Conservation (phyloP, 1,140 invertebrate genomes). For the Macrotrachela quadricornifera region DNA sequence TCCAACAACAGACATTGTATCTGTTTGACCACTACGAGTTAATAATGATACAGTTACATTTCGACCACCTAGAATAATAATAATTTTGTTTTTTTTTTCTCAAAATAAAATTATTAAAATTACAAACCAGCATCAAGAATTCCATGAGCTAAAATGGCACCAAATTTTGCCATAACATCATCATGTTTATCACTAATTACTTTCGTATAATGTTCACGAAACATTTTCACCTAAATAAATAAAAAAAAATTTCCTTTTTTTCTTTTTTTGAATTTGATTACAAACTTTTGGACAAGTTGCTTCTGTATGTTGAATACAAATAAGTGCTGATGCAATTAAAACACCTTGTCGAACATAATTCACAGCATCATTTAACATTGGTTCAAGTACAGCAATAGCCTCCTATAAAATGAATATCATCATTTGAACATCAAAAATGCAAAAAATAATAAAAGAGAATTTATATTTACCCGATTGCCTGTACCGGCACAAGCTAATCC, state of each 20-base stretch:
- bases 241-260: no score
- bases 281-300: constrained; percentile 58
- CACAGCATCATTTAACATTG: constrained; percentile 93
- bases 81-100: no score
- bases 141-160: constrained; percentile 88
- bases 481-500: constrained; percentile 95
- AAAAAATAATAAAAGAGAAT: no score
- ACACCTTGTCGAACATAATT: constrained; percentile 97
- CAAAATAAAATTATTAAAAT: no score
- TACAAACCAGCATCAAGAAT: constrained; percentile 48
- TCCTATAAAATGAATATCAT: constrained; percentile 41
- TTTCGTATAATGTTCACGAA: constrained; percentile 10
- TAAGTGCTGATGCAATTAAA: constrained; percentile 76
- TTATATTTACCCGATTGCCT: constrained; percentile 39
- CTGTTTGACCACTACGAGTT: constrained; percentile 86
- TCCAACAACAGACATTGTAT: constrained; percentile 90
- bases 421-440: no score
- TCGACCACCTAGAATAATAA: constrained; percentile 42
- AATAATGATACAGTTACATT: constrained; percentile 87
- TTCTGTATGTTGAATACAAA: constrained; percentile 93
- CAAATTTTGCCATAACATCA: constrained; percentile 98
- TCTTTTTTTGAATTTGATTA: no score
- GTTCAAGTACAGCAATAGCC: constrained; percentile 82
- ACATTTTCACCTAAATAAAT: background rate
- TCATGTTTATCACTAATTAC: constrained; percentile 96